Base-by-base conservation (phyloP, 2,797 vertebrate genomes). In the Halcyon chelicuti region DNA sequence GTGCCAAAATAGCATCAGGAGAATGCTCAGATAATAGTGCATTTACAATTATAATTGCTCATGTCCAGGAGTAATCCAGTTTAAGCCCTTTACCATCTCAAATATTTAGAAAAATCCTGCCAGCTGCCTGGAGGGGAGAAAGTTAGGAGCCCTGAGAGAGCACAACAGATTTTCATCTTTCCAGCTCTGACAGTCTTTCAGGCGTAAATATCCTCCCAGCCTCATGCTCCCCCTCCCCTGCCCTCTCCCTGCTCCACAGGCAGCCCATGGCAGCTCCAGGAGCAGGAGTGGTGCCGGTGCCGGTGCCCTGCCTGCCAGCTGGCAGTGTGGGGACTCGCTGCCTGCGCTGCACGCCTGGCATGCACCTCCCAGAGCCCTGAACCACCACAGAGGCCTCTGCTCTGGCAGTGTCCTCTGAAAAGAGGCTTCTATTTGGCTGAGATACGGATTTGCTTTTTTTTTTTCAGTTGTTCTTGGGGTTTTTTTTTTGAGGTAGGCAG, bases 51-150 rank as follows among this genome's bases (percentile, higher is more conserved):
- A 54, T 87, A 96, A 96, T 95, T 94, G 86, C 78, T 92, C 74
- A 8, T 93, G 91, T 93, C 94, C 93, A 87, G 94, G 55, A 93
- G 81, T 94, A 96, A 93, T 93, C 94, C 71, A 82, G 74, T 91
- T 94, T 87, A 93, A 94, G 84, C 81, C 94, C 86, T 95, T 93
- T 88, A 93, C 86, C 55, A 31, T 92, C 94, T 96, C 94, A 94
- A 93, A 96, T 95, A 95, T 94, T 96, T 94, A 93, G 94, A 92
- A 84, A 95, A 95, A 93, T 92, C 94, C 94, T 92, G 88, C 91
- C 86, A 93, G 91, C 86, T 95, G 90, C 95, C 92, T 88, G 90
- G 61, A 84, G 76, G 91, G 91, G 65, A 95, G 73, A 88, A 92
- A 94, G 76, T 91, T 86, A 80, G 79, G 86, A 96, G 91, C 66